Evolutionary conservation across 1,140 invertebrate genomes (phyloP).

Genomic region (Cherax quadricarinatus): DNA sequence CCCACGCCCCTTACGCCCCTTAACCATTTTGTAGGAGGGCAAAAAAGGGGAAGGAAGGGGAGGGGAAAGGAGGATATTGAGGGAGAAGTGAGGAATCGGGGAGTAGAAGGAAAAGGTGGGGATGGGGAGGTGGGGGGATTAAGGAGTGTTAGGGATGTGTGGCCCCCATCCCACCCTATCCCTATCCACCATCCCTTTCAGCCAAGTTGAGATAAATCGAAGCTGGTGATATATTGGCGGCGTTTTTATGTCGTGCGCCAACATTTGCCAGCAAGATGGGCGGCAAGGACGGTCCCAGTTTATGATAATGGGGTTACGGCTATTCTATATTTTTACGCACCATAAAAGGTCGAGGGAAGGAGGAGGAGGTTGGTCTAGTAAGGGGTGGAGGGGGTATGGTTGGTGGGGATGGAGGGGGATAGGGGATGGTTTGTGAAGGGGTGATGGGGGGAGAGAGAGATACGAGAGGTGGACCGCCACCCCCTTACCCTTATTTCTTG

Average conservation of each 20-base stretch:
- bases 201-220: constrained; percentile 49
- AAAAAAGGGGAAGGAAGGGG: neutral
- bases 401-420: no score
- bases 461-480: constrained; percentile 32
- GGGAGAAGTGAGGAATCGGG: neutral
- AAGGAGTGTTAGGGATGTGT: neutral
- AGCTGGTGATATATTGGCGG: constrained; percentile 63
- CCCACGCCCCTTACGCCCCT: constrained; percentile 6
- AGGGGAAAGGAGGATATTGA: neutral
- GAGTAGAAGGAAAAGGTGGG: neutral
- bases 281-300: constrained; percentile 48
- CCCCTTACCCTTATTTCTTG: neutral
- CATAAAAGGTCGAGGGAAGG: constrained; percentile 58
- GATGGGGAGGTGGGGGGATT: neutral
- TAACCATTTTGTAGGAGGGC: constrained; percentile 31
- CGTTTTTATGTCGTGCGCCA: constrained; percentile 67
- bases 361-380: neutral
- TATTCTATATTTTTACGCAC: constrained; percentile 66
- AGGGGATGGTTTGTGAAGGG: no score
- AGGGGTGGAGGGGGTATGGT: no score
- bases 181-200: neutral
- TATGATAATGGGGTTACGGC: constrained; percentile 66
- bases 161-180: neutral
- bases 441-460: neutral
- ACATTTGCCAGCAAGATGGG: constrained; percentile 67